Evolutionary conservation across 2,113 vertebrate species (phyloP).

Genomic region (Podocnemis expansa): DNA sequence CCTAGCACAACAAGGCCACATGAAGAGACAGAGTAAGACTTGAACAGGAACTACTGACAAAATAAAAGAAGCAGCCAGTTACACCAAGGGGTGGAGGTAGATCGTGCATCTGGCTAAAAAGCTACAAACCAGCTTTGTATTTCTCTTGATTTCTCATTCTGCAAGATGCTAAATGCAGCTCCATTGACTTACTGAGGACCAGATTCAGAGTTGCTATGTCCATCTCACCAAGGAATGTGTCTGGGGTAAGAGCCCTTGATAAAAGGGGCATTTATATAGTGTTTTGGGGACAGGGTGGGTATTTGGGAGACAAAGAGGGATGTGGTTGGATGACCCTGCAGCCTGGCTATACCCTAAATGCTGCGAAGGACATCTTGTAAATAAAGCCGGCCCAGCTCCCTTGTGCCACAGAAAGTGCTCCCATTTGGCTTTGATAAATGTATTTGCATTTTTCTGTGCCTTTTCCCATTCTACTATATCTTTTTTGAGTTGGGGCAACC

Average conservation of each 20-base stretch:
- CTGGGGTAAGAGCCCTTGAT: background rate
- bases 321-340: too few relatives aligned
- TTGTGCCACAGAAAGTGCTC: background rate
- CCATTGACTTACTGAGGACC: too few relatives aligned
- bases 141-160: background rate
- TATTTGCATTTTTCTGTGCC: too few relatives aligned
- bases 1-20: background rate
- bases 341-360: background rate
- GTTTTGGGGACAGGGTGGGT: background rate
- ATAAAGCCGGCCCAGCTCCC: too few relatives aligned
- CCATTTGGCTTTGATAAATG: background rate
- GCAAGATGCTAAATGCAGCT: background rate
- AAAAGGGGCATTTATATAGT: background rate
- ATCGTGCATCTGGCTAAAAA: background rate
- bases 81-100: background rate
- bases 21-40: background rate
- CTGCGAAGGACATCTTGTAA: background rate
- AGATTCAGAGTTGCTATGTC: too few relatives aligned
- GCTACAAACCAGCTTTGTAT: too few relatives aligned
- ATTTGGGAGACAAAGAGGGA: background rate
- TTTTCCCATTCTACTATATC: too few relatives aligned
- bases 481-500: too few relatives aligned
- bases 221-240: background rate
- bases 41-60: background rate
- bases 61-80: background rate